Conservation (phyloP, 2,888 invertebrate genomes). For the Anticlea derivata region DNA sequence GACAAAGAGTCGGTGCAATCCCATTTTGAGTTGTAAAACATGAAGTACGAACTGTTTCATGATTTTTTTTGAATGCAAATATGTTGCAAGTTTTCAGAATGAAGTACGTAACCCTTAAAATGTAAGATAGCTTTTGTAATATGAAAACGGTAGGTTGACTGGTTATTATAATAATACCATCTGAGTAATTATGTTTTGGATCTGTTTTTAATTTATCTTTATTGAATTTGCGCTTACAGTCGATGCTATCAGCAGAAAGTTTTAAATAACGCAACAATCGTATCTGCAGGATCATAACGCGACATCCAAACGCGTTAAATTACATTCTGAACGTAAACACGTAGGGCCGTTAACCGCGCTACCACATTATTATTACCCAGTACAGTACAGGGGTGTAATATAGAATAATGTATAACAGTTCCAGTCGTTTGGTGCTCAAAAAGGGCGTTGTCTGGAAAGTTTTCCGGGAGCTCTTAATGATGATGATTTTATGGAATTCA, state of each 20-base stretch:
- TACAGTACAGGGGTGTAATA: conserved; percentile 12
- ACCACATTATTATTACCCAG: conserved; percentile 53
- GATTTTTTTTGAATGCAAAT: background rate
- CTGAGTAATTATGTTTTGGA: no score
- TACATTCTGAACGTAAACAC: conserved; percentile 60
- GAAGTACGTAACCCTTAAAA: background rate
- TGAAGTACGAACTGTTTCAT: background rate
- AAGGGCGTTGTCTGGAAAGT: no score
- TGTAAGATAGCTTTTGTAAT: no score
- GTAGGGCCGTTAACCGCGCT: conserved; percentile 51
- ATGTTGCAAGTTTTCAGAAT: background rate
- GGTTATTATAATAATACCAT: no score
- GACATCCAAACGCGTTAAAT: conserved; percentile 43
- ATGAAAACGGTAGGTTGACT: no score
- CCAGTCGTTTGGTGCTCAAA: no score
- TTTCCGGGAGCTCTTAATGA: no score
- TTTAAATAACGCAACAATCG: conserved; percentile 28
- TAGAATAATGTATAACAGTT: background rate
- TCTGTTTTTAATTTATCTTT: no score
- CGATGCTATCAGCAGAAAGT: conserved; percentile 5
- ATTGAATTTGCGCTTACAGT: background rate
- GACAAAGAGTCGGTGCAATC: conserved; percentile 35
- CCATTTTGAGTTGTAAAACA: conserved; percentile 26
- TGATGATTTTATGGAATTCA: no score
- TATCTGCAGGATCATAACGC: conserved; percentile 26